Evolutionary conservation across 2,797 vertebrate species (phyloP), one percentile per base, ranked within the genome.

Genomic region (Pyrocephalus nanus): DNA sequence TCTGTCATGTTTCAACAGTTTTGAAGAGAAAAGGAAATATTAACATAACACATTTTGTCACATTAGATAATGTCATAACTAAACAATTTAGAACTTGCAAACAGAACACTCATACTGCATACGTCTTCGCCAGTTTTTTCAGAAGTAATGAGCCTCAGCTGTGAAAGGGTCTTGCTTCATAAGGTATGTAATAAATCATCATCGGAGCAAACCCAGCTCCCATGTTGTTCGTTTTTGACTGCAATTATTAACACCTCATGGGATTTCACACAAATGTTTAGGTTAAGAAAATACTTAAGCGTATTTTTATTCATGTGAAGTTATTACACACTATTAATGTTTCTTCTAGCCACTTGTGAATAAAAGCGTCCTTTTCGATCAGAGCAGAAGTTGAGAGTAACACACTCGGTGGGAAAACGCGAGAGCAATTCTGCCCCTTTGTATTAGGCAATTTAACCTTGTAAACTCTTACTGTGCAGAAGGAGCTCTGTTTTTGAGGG

Each of bases 111-210:
- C 96, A 82, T 79, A 96, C 73, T 95, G 85, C 79, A 88, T 88
- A 95, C 94, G 78, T 95, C 93, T 88, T 88, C 47, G 73, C 91
- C 95, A 96, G 95, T 93, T 92, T 93, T 69, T 96, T 93, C 91
- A 95, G 75, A 94, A 93, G 77, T 93, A 96, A 96, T 96, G 92
- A 97, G 90, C 88, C 93, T 97, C 97, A 95, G 91, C 95, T 97
- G 96, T 96, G 95, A 97, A 97, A 96, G 96, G 96, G 90, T 93
- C 92, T 95, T 91, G 91, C 93, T 86, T 71, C 85, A 95, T 94
- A 94, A 95, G 96, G 94, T 92, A 97, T 84, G 96, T 70, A 96
- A 97, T 97, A 97, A 98, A 97, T 97, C 97, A 97, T 95, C 96
- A 97, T 90, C 88, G 15, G 89, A 91, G 91, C 38, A 17, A 96